These are phyloP conservation scores for Parnassius smintheus DNA, from an alignment of 2,888 invertebrate species.

Conservation along the genomic window DNA sequence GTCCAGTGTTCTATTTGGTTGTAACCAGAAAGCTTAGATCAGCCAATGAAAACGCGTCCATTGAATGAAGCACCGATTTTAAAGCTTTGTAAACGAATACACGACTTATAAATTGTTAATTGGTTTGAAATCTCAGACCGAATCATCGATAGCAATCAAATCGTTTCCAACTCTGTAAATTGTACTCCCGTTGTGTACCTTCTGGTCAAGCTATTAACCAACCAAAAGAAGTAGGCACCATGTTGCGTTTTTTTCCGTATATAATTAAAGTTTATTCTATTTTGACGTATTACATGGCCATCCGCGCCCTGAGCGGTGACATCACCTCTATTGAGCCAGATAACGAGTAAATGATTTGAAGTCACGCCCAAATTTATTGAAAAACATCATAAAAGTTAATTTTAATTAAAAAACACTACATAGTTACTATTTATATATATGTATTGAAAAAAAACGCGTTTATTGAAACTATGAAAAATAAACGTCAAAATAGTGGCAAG, in stretches of 20 bases:
- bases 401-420: constrained; percentile 1
- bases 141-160: constrained; percentile 18
- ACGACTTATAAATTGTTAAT: constrained; percentile 23
- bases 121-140: constrained; percentile 13
- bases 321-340: constrained; percentile 67
- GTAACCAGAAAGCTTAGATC: too few relatives aligned
- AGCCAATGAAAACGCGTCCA: constrained; percentile 1
- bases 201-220: constrained; percentile 9
- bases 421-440: not conserved
- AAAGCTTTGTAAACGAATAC: constrained; percentile 6
- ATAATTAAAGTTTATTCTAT: not conserved
- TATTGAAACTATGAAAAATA: constrained; percentile 28
- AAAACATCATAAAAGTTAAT: constrained; percentile 29
- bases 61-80: constrained; percentile 14
- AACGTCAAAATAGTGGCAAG: constrained; percentile 32
- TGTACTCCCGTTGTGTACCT: constrained; percentile 13
- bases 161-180: constrained; percentile 15
- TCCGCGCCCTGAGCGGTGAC: constrained; percentile 63
- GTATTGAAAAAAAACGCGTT: constrained; percentile 20
- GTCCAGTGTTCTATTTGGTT: too few relatives aligned
- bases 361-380: constrained; percentile 62
- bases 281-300: constrained; percentile 51
- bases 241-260: constrained; percentile 1
- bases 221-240: constrained; percentile 6
- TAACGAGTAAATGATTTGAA: constrained; percentile 62